Conservation (phyloP, 1,140 invertebrate genomes). For the Atta colombica region DNA sequence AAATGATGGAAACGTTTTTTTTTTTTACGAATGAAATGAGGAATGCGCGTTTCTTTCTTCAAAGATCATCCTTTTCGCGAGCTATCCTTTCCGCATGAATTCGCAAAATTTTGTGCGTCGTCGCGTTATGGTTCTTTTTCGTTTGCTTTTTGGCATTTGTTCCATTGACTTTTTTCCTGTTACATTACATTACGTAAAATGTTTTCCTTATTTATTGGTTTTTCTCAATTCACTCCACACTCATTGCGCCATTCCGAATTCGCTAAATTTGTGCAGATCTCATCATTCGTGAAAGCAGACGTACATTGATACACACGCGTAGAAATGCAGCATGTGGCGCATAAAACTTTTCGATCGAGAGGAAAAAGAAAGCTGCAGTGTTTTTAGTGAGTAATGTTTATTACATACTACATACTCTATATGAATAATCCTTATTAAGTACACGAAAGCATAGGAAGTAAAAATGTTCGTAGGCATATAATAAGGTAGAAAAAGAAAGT, state of each 20-base stretch:
- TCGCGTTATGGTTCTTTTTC: slow-evolving; percentile 57
- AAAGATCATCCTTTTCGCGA: slow-evolving; percentile 49
- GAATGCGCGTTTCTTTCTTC: slow-evolving; percentile 56
- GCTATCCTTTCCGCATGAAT: slow-evolving; percentile 33
- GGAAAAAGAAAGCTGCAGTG: slow-evolving; percentile 78
- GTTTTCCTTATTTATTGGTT: background rate
- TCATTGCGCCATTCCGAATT: slow-evolving; percentile 58
- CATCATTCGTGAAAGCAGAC: background rate
- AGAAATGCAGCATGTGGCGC: slow-evolving; percentile 37
- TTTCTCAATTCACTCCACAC: slow-evolving; percentile 33
- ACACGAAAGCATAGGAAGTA: slow-evolving; percentile 84
- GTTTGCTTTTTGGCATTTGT: slow-evolving; percentile 27
- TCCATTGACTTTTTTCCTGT: slow-evolving; percentile 36
- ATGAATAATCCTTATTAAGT: slow-evolving; percentile 86
- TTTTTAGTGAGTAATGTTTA: slow-evolving; percentile 86
- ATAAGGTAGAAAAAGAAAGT: slow-evolving; percentile 79
- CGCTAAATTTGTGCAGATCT: slow-evolving; percentile 53
- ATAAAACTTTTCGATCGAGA: slow-evolving; percentile 70
- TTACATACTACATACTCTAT: slow-evolving; percentile 84
- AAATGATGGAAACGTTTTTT: background rate
- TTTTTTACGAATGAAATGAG: background rate
- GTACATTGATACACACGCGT: slow-evolving; percentile 14
- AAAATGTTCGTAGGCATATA: slow-evolving; percentile 82
- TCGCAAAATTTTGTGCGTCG: slow-evolving; percentile 52
- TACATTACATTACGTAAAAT: slow-evolving; percentile 9